Percentiles rank a stretch among this genome's conserved stretches.
phyloP scores from a whole-genome alignment of 2,888 invertebrate genomes.

The Cartodere bifasciata region DNA sequence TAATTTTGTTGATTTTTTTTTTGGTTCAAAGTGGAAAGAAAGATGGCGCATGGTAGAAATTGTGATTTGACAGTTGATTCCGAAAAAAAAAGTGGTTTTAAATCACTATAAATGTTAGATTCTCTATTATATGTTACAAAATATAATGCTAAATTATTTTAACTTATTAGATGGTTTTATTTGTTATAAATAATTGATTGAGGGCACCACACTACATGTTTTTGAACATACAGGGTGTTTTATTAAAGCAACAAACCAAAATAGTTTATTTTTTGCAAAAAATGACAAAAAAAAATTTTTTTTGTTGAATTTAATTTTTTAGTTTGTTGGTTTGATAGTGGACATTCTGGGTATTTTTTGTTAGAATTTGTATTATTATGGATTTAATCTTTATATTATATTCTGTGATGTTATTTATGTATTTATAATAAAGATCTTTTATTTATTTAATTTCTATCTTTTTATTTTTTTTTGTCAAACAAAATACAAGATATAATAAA shows the following conservation, averaged over 20 bases:
- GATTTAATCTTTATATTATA: conserved; percentile 9
- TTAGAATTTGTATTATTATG: conserved; percentile 8
- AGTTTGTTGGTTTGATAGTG: too few relatives aligned
- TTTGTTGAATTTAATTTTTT: too few relatives aligned
- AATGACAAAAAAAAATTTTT: too few relatives aligned
- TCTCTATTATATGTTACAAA: conserved; percentile 32
- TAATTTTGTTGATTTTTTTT: too few relatives aligned
- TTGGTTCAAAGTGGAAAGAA: conserved; percentile 2
- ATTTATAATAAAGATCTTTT: conserved; percentile 13
- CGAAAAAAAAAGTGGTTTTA: conserved; percentile 31
- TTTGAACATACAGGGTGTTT: too few relatives aligned
- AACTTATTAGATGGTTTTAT: conserved; percentile 25
- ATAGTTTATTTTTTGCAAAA: too few relatives aligned
- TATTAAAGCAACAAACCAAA: too few relatives aligned
- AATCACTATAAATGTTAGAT: conserved; percentile 34
- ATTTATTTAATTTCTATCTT: too few relatives aligned
- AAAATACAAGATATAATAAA: too few relatives aligned
- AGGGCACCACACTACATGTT: too few relatives aligned
- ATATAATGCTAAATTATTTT: conserved; percentile 26
- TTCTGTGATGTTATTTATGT: conserved; percentile 13
- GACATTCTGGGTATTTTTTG: too few relatives aligned
- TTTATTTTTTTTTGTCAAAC: too few relatives aligned
- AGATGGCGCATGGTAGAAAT: conserved; percentile 8
- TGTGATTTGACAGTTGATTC: conserved; percentile 27
- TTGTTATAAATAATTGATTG: conserved; percentile 15